Conservation (phyloP, 2,888 invertebrate genomes). For the Cephus nigrinus region DNA sequence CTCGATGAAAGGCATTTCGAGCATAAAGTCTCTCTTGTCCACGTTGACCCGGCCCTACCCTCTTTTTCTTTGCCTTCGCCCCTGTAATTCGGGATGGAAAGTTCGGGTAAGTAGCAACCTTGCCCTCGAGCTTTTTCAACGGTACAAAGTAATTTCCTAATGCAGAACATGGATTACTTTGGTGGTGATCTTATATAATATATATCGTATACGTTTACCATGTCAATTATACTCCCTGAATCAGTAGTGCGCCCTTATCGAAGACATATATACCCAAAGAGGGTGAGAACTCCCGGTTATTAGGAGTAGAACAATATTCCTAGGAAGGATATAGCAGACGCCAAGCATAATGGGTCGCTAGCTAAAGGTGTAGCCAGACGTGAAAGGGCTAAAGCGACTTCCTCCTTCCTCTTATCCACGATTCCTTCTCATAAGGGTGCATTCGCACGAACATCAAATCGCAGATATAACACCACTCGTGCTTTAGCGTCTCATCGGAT, state of each 20-base stretch:
- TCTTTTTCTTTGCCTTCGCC: neutral
- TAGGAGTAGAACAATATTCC: constrained; percentile 44
- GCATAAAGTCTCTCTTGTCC: neutral
- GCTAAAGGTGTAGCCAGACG: constrained; percentile 27
- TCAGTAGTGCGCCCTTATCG: no score
- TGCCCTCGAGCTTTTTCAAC: neutral
- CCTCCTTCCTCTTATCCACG: neutral
- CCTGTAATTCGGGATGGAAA: neutral
- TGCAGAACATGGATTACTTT: neutral
- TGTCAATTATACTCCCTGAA: no score
- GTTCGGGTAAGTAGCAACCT: neutral
- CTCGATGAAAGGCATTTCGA: neutral
- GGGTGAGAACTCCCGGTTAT: constrained; percentile 47
- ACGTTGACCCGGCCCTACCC: neutral
- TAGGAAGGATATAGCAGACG: constrained; percentile 24
- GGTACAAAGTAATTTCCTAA: neutral
- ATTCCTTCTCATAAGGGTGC: neutral
- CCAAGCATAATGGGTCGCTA: constrained; percentile 32
- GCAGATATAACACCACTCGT: neutral
- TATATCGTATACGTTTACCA: neutral
- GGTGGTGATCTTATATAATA: neutral
- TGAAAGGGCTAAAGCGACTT: constrained; percentile 19
- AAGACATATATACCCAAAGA: constrained; percentile 12
- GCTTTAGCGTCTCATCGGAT: neutral
- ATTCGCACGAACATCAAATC: neutral